A percentile compares a stretch with the other conserved stretches of the same genome.
phyloP scores from a whole-genome alignment of 2,888 invertebrate species.

The Lysandra bellargus region DNA sequence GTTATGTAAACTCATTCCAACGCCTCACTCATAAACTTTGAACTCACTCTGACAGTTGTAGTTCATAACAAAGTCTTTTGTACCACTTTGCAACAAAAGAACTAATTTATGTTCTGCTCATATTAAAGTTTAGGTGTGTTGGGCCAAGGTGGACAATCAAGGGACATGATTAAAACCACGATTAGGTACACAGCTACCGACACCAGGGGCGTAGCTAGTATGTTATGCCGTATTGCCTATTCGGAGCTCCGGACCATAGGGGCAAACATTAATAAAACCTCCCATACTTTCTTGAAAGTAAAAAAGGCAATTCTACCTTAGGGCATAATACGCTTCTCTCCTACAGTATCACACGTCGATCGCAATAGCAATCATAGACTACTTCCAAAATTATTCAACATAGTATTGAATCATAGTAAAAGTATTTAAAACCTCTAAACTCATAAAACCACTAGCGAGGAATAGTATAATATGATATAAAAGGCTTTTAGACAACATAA shows the following conservation, averaged over 20 bases:
- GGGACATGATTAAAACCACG: no score
- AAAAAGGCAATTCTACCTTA: no score
- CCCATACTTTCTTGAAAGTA: no score
- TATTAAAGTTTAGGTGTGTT: neutral
- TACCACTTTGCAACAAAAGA: neutral
- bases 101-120: neutral
- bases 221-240: no score
- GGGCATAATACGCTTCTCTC: no score
- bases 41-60: slow-evolving; percentile 25
- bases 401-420: neutral
- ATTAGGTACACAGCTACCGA: no score
- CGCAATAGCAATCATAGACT: no score
- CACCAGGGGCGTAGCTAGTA: no score
- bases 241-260: no score
- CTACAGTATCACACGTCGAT: no score
- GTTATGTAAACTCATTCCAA: slow-evolving; percentile 62
- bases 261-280: no score
- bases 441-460: slow-evolving; percentile 11
- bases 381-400: no score
- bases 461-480: neutral
- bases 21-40: slow-evolving; percentile 48
- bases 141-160: neutral
- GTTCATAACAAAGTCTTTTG: slow-evolving; percentile 27
- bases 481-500: neutral
- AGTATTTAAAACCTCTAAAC: neutral